Base-by-base conservation (phyloP, 1,140 invertebrate genomes). In the Hydropsyche tenuis region DNA sequence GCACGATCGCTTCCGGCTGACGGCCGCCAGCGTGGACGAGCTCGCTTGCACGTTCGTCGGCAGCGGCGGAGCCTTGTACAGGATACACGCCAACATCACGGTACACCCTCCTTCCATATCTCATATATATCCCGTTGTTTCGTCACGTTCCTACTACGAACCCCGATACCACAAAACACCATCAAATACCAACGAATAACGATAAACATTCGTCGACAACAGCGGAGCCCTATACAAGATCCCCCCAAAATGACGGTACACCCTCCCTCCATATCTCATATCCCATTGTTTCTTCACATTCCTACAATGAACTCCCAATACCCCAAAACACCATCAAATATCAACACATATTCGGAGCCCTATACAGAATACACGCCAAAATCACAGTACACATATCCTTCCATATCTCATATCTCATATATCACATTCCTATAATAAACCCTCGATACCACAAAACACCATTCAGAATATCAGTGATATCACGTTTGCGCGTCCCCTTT, bases 1-100 rank as follows among this genome's bases (percentile, higher is more conserved):
- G 83, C 96, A 99, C 90, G 94, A 97, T 85, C 89, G 96, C 82
- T 99, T 99, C 92, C 95, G 96, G 89, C 94, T 97, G 86, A 90
- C 96, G 85, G 93, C 94, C 81, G 96, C 97, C 79, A 97, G 95
- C 89, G 95, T 99, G 79, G 97, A 99, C 86, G 97, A 99, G 88
- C 88, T 99, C 79, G 94, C 93, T 81, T 99, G 96, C 89, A 92
- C 93, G 85, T 99, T 99, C 88, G 91, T 99, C 85, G 93, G 93
- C 82, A 93, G 90, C 87, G 94, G 92, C 88, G 95, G 95, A 80
- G 96, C 96, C 85, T 93, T 94, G 87, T 96, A 96, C 83, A 94
- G 96, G 84, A 97, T 99, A 81, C 96, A 97, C 85, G 97, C 96
- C 72, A 99, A 99, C 87, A 98, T 99, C 85, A 98, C 96, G 84